phyloP scores from a whole-genome alignment of 2,888 invertebrate species.

The Spilosoma lubricipeda region DNA sequence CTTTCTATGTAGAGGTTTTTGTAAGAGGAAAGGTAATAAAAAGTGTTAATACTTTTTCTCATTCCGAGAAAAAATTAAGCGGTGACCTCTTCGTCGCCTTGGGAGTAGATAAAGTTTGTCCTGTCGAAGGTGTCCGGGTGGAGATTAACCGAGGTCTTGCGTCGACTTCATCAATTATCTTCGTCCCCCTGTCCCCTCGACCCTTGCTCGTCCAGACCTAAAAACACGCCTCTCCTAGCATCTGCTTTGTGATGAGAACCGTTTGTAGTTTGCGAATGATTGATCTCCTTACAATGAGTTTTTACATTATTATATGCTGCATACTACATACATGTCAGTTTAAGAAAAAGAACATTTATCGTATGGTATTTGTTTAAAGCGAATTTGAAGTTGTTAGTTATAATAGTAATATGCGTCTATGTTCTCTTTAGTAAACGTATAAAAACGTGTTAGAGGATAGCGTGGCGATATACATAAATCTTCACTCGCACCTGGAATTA shows the following conservation, averaged over 20 bases:
- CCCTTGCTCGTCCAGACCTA: constrained; percentile 51
- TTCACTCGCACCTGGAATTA: not conserved
- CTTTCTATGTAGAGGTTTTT: constrained; percentile 12
- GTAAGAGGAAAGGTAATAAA: constrained; percentile 36
- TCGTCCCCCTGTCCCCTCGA: constrained; percentile 43
- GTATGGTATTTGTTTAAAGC: no score
- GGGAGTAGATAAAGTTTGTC: constrained; percentile 68
- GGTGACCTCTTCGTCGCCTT: constrained; percentile 54
- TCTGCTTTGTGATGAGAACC: constrained; percentile 47
- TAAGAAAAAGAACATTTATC: no score
- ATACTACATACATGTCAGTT: not conserved
- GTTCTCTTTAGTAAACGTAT: not conserved
- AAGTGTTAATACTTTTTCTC: constrained; percentile 44
- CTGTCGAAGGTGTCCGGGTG: constrained; percentile 63
- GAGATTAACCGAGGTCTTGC: constrained; percentile 72
- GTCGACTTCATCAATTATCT: constrained; percentile 79
- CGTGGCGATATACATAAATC: not conserved
- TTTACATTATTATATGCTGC: constrained; percentile 19
- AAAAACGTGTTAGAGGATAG: no score
- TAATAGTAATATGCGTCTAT: not conserved
- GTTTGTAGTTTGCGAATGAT: constrained; percentile 57
- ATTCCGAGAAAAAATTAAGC: constrained; percentile 51
- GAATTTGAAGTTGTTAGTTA: no score
- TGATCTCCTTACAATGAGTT: constrained; percentile 52
- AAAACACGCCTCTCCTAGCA: constrained; percentile 61